Evolutionary conservation across 2,888 invertebrate genomes (phyloP).

Genomic region (Anthophora plumipes): DNA sequence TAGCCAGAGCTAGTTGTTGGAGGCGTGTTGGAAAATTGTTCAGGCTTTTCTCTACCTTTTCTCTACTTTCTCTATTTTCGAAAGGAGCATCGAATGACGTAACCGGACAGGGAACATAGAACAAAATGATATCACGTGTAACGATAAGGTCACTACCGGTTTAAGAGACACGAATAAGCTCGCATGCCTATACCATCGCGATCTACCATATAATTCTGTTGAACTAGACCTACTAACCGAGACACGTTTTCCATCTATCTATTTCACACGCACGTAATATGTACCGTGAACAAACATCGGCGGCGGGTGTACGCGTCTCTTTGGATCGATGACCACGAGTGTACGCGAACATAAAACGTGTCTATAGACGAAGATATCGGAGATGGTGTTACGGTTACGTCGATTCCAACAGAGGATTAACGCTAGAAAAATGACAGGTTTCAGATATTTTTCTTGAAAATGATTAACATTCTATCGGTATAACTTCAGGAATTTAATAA

Average conservation of each 20-base stretch:
- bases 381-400: not conserved
- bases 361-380: slow-evolving; percentile 14
- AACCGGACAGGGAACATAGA: not conserved
- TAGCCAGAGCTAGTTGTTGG: not conserved
- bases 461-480: too few relatives aligned
- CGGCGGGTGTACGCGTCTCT: slow-evolving; percentile 3
- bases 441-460: too few relatives aligned
- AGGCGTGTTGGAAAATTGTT: slow-evolving; percentile 4
- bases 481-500: too few relatives aligned
- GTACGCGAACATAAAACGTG: slow-evolving; percentile 2
- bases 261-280: slow-evolving; percentile 63
- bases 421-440: too few relatives aligned
- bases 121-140: slow-evolving; percentile 35
- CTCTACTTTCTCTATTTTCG: not conserved
- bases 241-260: slow-evolving; percentile 69
- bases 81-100: not conserved
- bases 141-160: slow-evolving; percentile 53
- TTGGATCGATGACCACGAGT: slow-evolving; percentile 14
- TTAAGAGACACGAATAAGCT: slow-evolving; percentile 34
- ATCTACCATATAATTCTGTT: slow-evolving; percentile 56
- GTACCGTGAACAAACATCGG: slow-evolving; percentile 55
- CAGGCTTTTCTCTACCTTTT: not conserved
- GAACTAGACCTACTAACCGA: slow-evolving; percentile 77
- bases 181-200: slow-evolving; percentile 40
- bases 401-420: not conserved